phyloP scores from a whole-genome alignment of 1,140 invertebrate genomes.

The Drosophila fuyamai region DNA sequence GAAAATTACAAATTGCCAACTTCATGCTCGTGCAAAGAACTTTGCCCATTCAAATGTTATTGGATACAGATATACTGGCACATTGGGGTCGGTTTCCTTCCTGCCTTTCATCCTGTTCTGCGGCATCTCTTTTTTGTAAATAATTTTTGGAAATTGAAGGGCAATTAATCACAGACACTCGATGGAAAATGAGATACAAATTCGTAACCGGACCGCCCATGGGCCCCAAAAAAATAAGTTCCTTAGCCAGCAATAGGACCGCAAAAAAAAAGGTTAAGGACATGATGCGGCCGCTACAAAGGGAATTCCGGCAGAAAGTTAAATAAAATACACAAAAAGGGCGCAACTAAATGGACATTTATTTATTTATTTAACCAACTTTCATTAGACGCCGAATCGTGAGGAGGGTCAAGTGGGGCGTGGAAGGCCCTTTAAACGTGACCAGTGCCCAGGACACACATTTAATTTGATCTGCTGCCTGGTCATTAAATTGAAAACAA shows the following conservation, averaged over 20 bases:
- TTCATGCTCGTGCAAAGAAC: constrained; percentile 41
- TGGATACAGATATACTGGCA: constrained; percentile 56
- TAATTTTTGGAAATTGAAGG: constrained; percentile 73
- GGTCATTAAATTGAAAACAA: constrained; percentile 72
- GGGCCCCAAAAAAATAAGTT: constrained; percentile 36
- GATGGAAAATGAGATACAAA: constrained; percentile 78
- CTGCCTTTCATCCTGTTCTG: constrained; percentile 27
- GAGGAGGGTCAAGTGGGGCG: constrained; percentile 24
- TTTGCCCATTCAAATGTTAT: constrained; percentile 74
- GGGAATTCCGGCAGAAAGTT: constrained; percentile 56
- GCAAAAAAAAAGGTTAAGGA: constrained; percentile 33
- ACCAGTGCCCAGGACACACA: constrained; percentile 31
- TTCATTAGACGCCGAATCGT: constrained; percentile 62
- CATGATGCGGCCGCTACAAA: constrained; percentile 24
- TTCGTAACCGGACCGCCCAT: constrained; percentile 56
- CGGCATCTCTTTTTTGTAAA: constrained; percentile 45
- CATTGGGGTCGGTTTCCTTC: constrained; percentile 34
- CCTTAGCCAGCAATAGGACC: not conserved
- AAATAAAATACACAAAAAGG: constrained; percentile 73
- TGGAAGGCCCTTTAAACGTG: constrained; percentile 28
- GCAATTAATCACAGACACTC: constrained; percentile 80
- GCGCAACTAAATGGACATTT: constrained; percentile 76
- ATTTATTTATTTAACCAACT: constrained; percentile 80
- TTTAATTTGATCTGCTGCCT: constrained; percentile 67
- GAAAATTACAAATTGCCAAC: constrained; percentile 66